phyloP scores from a whole-genome alignment of 2,113 vertebrate species.

The Xiphorhynchus elegans region DNA sequence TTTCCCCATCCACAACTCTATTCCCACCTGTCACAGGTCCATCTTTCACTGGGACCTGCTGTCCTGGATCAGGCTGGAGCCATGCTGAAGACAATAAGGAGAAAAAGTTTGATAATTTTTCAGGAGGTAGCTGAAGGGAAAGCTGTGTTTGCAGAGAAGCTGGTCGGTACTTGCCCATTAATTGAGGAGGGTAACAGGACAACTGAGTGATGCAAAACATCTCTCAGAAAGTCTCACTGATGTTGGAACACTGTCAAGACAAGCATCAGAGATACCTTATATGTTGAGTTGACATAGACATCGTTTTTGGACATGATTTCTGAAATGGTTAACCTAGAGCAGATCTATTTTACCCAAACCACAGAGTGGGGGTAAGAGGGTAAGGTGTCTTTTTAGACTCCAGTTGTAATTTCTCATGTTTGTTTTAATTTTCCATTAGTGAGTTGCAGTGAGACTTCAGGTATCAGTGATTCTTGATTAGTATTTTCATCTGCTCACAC shows the following conservation, averaged over 20 bases:
- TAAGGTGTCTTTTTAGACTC: neutral
- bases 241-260: neutral
- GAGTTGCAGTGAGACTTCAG: neutral
- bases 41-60: neutral
- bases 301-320: neutral
- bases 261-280: neutral
- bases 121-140: neutral
- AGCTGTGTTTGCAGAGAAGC: neutral
- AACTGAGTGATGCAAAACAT: neutral
- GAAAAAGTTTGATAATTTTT: neutral
- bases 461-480: neutral
- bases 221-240: neutral
- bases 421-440: neutral
- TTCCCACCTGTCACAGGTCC: no score
- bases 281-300: neutral
- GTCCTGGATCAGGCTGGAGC: neutral
- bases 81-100: neutral
- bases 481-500: neutral
- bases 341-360: neutral
- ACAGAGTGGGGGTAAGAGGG: accelerated
- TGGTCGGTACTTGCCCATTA: neutral
- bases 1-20: neutral
- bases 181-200: neutral
- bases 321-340: neutral
- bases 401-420: neutral